Percentiles rank a stretch among this genome's conserved stretches.
Conservation (phyloP, 2,797 vertebrate genomes). For the Lagocephalus sceleratus region DNA sequence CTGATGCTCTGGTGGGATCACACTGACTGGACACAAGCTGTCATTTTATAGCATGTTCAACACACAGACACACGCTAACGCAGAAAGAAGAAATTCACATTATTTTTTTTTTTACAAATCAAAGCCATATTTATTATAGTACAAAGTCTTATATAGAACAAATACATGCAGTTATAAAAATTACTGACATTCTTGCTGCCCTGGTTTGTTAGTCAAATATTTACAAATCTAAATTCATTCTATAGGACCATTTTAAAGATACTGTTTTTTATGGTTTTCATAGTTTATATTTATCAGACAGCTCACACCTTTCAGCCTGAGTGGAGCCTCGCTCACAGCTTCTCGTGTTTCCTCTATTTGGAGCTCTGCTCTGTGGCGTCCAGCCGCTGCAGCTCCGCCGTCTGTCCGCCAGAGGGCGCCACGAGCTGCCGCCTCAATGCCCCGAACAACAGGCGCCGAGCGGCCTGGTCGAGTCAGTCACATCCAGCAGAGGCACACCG, state of each 20-base stretch:
- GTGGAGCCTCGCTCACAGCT: constrained; percentile 7
- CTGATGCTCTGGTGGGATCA: background rate
- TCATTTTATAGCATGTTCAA: background rate
- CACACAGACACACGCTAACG: background rate
- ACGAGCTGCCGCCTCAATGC: constrained; percentile 7
- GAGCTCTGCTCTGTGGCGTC: constrained; percentile 51
- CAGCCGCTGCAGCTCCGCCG: constrained; percentile 4
- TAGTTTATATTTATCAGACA: too few species aligned
- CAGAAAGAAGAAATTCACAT: too few species aligned
- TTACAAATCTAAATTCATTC: background rate
- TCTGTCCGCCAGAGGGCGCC: constrained; percentile 45
- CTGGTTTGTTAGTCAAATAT: background rate
- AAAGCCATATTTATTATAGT: too few species aligned
- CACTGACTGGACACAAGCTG: background rate
- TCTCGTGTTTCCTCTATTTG: constrained; percentile 73
- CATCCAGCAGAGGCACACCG: rapidly evolving
- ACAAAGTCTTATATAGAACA: too few species aligned
- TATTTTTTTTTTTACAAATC: too few species aligned
- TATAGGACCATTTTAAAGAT: background rate
- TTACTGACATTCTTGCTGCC: too few species aligned
- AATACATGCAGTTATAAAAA: too few species aligned
- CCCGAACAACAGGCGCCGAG: constrained; percentile 1
- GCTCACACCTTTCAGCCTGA: background rate
- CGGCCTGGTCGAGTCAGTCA: constrained; percentile 15
- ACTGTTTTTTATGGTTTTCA: background rate